Conservation (phyloP, 1,140 invertebrate species). For the Formica exsecta region DNA sequence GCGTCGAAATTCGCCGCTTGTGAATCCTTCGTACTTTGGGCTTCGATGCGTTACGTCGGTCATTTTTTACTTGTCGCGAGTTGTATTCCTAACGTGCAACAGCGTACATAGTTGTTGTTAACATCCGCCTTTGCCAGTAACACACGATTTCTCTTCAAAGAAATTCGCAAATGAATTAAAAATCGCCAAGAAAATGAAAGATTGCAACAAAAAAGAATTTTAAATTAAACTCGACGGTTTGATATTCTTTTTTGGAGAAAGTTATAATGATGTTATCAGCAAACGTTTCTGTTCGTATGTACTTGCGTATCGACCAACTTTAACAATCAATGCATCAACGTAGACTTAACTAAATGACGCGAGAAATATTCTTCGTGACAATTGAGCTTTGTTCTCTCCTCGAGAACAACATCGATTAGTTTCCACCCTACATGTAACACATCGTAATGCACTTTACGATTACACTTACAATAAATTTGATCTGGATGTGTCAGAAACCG, state of each 20-base stretch:
- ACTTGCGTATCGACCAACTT: background rate
- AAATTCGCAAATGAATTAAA: conserved; percentile 4
- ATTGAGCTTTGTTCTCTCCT: conserved; percentile 34
- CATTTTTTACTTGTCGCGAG: conserved; percentile 40
- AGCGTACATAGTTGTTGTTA: background rate
- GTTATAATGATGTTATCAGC: conserved; percentile 10
- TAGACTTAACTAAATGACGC: conserved; percentile 27
- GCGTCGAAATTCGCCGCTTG: conserved; percentile 20
- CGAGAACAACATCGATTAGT: conserved; percentile 67
- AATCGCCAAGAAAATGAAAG: background rate
- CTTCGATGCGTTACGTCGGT: conserved; percentile 54
- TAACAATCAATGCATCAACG: conserved; percentile 32
- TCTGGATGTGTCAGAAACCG: conserved; percentile 73
- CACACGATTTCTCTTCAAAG: conserved; percentile 3
- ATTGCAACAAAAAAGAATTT: conserved; percentile 19
- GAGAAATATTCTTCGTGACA: conserved; percentile 2
- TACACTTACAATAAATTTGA: conserved; percentile 85
- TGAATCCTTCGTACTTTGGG: conserved; percentile 64
- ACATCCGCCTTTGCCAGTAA: conserved; percentile 18
- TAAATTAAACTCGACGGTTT: conserved; percentile 1
- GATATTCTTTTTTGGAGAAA: background rate
- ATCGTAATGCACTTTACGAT: conserved; percentile 81
- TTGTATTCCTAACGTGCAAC: conserved; percentile 5
- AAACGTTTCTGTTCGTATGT: background rate
- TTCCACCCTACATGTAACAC: conserved; percentile 72